Base-by-base conservation (phyloP, 2,888 invertebrate genomes). In the Blera fallax region DNA sequence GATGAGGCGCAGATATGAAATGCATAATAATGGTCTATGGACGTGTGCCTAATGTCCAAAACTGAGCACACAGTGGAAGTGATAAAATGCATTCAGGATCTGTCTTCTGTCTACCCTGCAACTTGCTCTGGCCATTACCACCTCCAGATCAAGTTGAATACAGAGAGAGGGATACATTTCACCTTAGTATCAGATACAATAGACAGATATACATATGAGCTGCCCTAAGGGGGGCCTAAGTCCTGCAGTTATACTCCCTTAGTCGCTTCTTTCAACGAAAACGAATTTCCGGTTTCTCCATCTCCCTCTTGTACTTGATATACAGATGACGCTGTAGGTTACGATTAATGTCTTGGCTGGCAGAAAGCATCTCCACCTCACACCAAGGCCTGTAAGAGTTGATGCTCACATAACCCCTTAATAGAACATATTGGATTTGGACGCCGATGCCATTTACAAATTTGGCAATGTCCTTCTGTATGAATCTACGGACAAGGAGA, bases 21-120 rank as follows among this genome's bases (percentile, higher is more conserved):
- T 79, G 84, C 79, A 74, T 79, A 74, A 79, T 79, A 79, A 84
- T 78, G 18, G 65, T 32, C 58, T 54, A 78, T 79, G 83, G 78
- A 83, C 73, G 84, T 84, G 74, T 84, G 79, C 84, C 84, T 84
- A 79, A 84, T 84, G 84, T 74, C 69, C 32, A 54, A 56, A 79
- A 37, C 56, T 48, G 37, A 58, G 56, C 79, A 60, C 56, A 70
- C 65, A 73, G 48, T 37, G 32, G 60, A 62, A 21, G 83, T 83
- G 73, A 83, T 83, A 84, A 67, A 69, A 67, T 69, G 62, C 62
- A 52, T 70, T 54, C 67, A 73, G 37, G 21, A 16, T 10, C 48
- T 56, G 48, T 52, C 65, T 29, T 18, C 24, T 34, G 43, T 24
- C 21, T 50, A n/a, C 32, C 21, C 40, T 40, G 1, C 34, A 18